Evolutionary conservation across 2,113 vertebrate species (phyloP), one percentile per base, ranked within the genome.

Genomic region (Cebidichthys violaceus): DNA sequence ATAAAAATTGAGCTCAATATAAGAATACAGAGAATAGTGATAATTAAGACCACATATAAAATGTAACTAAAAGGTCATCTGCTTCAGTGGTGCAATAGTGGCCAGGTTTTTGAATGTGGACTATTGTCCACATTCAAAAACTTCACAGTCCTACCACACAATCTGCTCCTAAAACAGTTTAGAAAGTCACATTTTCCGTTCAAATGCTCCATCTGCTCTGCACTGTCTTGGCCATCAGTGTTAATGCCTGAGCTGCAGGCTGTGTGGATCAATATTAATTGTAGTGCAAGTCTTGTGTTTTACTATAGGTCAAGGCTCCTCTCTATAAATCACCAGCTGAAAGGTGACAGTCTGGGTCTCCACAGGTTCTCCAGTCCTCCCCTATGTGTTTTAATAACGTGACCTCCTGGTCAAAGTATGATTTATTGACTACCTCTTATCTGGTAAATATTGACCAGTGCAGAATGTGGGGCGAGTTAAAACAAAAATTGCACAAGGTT

Each of bases 201-300:
- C 24, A 84, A 72, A 72, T 54, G 57, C 75, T 79, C 70, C 27
- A n/a, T 73, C 62, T 81, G 61, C 73, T 66, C 60, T 50, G 27
- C 73, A 52, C 66, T 1, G 41, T 69, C 76, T 67, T 9, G 33
- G 61, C 71, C 75, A 78, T 79, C 70, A 82, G 71, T 6, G 67
- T 84, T 82, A 85, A 52, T 13, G 39, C 75, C 76, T 52, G 45
- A 70, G 86, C 84, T 77, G 47, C 65, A 62, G 62, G 65, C 86
- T 67, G 81, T 66, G 59, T 24, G 61, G 88, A 94, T 94, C 92
- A 89, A 93, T 94, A 94, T 88, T 90, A 92, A 94, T 92, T 89
- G 90, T 73, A 83, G 89, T 85, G 72, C 88, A 83, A 85, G 91
- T 76, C 77, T 75, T 67, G 86, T 87, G 88, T 82, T 87, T 74